Evolutionary conservation across 2,888 invertebrate species (phyloP), one percentile per base, ranked within the genome.

Genomic region (Fissipunctia ypsillon): DNA sequence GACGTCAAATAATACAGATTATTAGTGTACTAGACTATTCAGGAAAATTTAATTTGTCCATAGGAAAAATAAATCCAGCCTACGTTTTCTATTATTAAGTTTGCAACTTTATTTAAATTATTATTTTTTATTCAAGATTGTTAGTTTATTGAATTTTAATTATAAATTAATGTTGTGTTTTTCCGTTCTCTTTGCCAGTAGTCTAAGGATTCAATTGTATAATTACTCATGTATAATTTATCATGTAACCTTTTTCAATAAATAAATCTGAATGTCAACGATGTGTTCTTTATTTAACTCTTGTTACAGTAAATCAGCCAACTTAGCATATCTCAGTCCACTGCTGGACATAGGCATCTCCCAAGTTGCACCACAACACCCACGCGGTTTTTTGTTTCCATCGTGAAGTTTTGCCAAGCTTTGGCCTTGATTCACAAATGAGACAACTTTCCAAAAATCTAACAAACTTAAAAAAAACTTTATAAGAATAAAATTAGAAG

Each of bases 281-380:
- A n/a, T 50, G 12, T 69, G 28, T 9, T 50, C 2, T 73, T 73
- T 25, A 48, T 59, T 72, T n/a, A 9, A n/a, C 1, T 43, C 1
- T 16, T 54, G 25, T 54, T 25, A 28, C 6, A 16, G 5, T 22
- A 4, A 50, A n/a, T 52, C 25, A 52, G 25, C 14, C 52, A 52
- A 25, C 43, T 31, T 7, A 61, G 4, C 12, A 10, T 41, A 19
- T 25, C 25, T 41, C 12, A 25, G 28, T 28, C 28, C 22, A 14
- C 28, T 43, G 28, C 14, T 43, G 19, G 25, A 12, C 28, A 12
- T 28, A 25, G 14, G n/a, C 9, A 16, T n/a, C 2, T 28, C 19
- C 10, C 25, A 19, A 25, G 2, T 25, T 41, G 25, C 25, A 41
- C 22, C 28, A 28, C 38, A 19, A 25, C 10, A 60, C 19, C 6